A percentile compares a stretch with the other conserved stretches of the same genome.
Conservation (phyloP, 1,140 invertebrate genomes). For the Zaprionus davidi region DNA sequence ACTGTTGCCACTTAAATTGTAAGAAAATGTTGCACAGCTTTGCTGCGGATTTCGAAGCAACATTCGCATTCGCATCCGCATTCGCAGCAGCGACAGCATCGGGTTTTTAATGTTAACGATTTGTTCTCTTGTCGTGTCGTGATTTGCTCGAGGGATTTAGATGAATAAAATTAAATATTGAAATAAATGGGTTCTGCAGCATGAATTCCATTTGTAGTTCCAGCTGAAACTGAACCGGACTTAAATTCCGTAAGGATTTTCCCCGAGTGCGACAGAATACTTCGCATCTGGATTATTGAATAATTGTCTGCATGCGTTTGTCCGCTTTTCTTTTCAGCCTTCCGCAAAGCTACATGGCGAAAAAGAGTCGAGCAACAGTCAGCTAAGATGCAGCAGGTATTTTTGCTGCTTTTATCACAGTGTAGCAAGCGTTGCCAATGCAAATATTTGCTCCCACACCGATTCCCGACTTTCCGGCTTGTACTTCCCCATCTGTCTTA, state of each 20-base stretch:
- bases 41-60: conserved; percentile 38
- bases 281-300: neutral
- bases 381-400: neutral
- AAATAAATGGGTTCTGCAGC: conserved; percentile 37
- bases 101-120: conserved; percentile 56
- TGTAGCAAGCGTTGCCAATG: neutral
- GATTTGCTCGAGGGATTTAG: conserved; percentile 35
- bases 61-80: neutral
- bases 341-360: neutral
- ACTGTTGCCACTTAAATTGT: conserved; percentile 57
- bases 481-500: neutral
- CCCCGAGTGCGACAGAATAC: neutral
- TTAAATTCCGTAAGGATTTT: neutral
- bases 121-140: conserved; percentile 50
- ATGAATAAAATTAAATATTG: conserved; percentile 51
- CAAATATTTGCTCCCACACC: conserved; percentile 6
- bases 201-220: conserved; percentile 20
- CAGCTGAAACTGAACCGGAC: neutral
- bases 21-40: conserved; percentile 56
- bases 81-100: conserved; percentile 8
- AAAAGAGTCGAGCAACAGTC: neutral
- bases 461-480: conserved; percentile 1
- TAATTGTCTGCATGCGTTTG: neutral
- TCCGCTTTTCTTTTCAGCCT: neutral
- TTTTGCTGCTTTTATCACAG: neutral